Conservation (phyloP, 2,113 vertebrate species). For the Upupa epops region DNA sequence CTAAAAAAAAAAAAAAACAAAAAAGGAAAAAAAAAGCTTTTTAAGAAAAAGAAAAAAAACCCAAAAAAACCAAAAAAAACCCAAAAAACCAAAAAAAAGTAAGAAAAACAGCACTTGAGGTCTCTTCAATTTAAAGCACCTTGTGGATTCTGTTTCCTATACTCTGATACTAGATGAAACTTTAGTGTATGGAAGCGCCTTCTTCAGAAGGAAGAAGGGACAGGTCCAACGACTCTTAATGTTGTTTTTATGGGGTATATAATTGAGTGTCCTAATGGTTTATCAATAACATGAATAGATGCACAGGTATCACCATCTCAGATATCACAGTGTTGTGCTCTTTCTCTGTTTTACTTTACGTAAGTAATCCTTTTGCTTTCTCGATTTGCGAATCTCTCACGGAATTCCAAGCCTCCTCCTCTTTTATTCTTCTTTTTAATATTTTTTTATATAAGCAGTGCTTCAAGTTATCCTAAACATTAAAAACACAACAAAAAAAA, state of each 20-base stretch:
- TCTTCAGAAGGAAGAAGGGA: slow-evolving; percentile 74
- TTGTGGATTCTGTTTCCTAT: slow-evolving; percentile 84
- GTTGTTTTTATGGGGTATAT: slow-evolving; percentile 80
- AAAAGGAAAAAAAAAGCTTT: slow-evolving; percentile 60
- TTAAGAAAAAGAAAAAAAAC: slow-evolving; percentile 9
- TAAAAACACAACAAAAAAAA: too few relatives aligned
- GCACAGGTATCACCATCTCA: slow-evolving; percentile 71
- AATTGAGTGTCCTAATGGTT: slow-evolving; percentile 81
- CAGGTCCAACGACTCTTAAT: slow-evolving; percentile 79
- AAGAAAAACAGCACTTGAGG: slow-evolving; percentile 85
- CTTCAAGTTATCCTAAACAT: slow-evolving; percentile 71
- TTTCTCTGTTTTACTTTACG: slow-evolving; percentile 72
- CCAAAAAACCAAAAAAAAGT: not conserved
- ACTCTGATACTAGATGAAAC: slow-evolving; percentile 82
- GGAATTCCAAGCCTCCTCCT: slow-evolving; percentile 68
- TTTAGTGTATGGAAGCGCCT: slow-evolving; percentile 82
- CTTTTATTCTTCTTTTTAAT: slow-evolving; percentile 59
- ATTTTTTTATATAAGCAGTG: slow-evolving; percentile 78
- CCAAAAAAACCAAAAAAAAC: slow-evolving; percentile 62
- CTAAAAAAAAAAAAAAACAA: slow-evolving; percentile 39
- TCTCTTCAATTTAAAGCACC: slow-evolving; percentile 87
- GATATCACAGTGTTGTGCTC: slow-evolving; percentile 72
- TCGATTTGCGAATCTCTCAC: slow-evolving; percentile 65
- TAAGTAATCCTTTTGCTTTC: slow-evolving; percentile 59
- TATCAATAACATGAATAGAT: slow-evolving; percentile 80